phyloP scores from a whole-genome alignment of 2,888 invertebrate species.

The Drosophila fulvimacula region DNA sequence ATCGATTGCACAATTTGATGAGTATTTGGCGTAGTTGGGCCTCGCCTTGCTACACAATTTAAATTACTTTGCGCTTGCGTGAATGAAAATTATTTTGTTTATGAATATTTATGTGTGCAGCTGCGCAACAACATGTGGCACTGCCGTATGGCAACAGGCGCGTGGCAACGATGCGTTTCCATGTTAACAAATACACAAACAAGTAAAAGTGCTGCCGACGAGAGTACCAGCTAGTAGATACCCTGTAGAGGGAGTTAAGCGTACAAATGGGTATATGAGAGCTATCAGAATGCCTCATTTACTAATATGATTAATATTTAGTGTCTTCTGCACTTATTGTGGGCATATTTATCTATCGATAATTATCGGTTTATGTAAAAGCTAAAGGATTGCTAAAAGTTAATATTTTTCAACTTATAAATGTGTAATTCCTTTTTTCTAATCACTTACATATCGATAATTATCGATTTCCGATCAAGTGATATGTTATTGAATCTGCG shows the following conservation, averaged over 20 bases:
- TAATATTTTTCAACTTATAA: too few relatives aligned
- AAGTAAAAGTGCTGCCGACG: slow-evolving; percentile 5
- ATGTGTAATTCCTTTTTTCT: too few relatives aligned
- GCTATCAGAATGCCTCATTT: not conserved
- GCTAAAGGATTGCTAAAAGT: too few relatives aligned
- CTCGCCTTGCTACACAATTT: slow-evolving; percentile 12
- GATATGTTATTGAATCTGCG: not conserved
- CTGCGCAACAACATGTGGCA: slow-evolving; percentile 53
- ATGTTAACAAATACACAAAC: slow-evolving; percentile 41
- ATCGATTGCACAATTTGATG: not conserved
- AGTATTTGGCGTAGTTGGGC: slow-evolving; percentile 9
- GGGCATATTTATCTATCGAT: not conserved
- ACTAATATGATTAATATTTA: too few relatives aligned
- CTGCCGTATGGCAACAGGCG: slow-evolving; percentile 39
- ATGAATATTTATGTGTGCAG: slow-evolving; percentile 67
- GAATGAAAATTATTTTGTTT: slow-evolving; percentile 43
- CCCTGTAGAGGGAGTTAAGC: not conserved
- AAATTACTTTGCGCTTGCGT: slow-evolving; percentile 55
- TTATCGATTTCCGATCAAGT: not conserved
- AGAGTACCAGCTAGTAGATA: not conserved
- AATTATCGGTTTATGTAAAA: not conserved
- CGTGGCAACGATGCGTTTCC: slow-evolving; percentile 65
- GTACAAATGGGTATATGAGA: not conserved
- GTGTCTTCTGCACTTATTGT: not conserved
- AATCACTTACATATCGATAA: not conserved